phyloP scores from a whole-genome alignment of 2,888 invertebrate genomes.

The Platerodrilus igneus region DNA sequence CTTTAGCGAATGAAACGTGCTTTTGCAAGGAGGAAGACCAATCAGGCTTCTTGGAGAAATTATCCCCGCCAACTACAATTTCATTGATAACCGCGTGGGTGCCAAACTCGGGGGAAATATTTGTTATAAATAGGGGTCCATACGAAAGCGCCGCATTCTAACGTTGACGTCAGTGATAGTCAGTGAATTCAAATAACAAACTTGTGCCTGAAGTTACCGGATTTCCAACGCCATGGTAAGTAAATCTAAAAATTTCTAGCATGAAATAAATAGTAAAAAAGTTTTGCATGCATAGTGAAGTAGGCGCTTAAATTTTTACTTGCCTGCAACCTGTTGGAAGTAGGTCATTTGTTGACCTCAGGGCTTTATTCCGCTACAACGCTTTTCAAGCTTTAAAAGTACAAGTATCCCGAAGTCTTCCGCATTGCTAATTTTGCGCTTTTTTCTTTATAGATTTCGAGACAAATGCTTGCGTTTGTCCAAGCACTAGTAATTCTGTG shows the following conservation, averaged over 20 bases:
- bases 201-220: no score
- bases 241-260: conserved; percentile 5
- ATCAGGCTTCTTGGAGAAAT: conserved; percentile 35
- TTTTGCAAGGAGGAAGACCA: conserved; percentile 40
- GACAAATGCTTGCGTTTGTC: conserved; percentile 36
- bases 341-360: conserved; percentile 26
- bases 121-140: conserved; percentile 43
- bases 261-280: neutral
- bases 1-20: conserved; percentile 37
- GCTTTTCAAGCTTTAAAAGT: no score
- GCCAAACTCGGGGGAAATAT: conserved; percentile 43
- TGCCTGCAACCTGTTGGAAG: conserved; percentile 28
- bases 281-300: conserved; percentile 1
- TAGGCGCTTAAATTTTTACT: conserved; percentile 4
- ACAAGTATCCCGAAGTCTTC: no score
- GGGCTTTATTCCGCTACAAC: conserved; percentile 1
- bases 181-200: conserved; percentile 7
- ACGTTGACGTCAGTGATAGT: conserved; percentile 17
- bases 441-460: conserved; percentile 39
- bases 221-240: no score
- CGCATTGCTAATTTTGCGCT: no score
- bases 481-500: conserved; percentile 40
- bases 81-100: conserved; percentile 69
- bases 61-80: conserved; percentile 46
- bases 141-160: conserved; percentile 39